A percentile compares a stretch with the other conserved stretches of the same genome.
Evolutionary conservation across 2,888 invertebrate genomes (phyloP).

Genomic region (Brachyptera putata): DNA sequence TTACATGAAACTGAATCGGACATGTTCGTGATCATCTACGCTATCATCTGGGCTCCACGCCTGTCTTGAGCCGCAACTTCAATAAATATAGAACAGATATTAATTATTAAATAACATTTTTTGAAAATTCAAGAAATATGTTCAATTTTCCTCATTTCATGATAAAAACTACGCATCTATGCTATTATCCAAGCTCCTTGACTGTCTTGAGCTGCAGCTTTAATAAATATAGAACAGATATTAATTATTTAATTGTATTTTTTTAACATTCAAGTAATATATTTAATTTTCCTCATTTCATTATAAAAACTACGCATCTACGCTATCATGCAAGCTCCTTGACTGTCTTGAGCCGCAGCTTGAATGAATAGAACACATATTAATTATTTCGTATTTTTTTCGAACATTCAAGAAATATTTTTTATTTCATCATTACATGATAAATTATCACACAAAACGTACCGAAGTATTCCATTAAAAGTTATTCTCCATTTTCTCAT

Average conservation of each 20-base stretch:
- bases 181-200: conserved; percentile 38
- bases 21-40: conserved; percentile 46
- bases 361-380: background rate
- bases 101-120: background rate
- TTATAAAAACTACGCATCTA: too few relatives aligned
- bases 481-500: conserved; percentile 58
- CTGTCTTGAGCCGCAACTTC: conserved; percentile 1
- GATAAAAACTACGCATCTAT: too few relatives aligned
- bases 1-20: conserved; percentile 59
- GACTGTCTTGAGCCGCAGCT: conserved; percentile 24
- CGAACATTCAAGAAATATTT: background rate
- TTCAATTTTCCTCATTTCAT: too few relatives aligned
- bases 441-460: background rate
- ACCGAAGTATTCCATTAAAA: conserved; percentile 62
- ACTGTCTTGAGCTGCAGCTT: conserved; percentile 18
- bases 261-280: background rate
- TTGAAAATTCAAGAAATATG: background rate
- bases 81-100: background rate
- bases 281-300: too few relatives aligned
- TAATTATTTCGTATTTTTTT: background rate
- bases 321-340: conserved; percentile 39
- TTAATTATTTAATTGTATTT: background rate
- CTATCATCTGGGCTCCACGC: conserved; percentile 38
- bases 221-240: background rate
- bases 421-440: too few relatives aligned